Evolutionary conservation across 2,888 invertebrate species (phyloP).

Genomic region (Xestia ashworthii): DNA sequence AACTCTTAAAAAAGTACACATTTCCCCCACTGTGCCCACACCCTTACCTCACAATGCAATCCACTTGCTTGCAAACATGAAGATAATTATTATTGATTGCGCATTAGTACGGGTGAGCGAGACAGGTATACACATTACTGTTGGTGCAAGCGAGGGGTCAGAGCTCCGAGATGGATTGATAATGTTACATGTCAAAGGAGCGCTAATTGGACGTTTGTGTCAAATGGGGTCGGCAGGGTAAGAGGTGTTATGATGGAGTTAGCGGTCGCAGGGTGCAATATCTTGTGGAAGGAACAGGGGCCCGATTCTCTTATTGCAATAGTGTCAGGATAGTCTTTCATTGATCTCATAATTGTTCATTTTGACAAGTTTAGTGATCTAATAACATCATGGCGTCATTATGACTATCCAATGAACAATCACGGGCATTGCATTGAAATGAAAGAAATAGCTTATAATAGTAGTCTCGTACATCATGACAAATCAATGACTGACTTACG

Average conservation of each 20-base stretch:
- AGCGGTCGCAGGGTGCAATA: not conserved
- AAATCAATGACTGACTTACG: too few relatives aligned
- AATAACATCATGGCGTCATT: too few relatives aligned
- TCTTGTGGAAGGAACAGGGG: too few relatives aligned
- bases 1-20: conserved; percentile 16
- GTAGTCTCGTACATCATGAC: too few relatives aligned
- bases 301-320: too few relatives aligned
- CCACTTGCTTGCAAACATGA: conserved; percentile 86
- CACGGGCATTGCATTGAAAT: too few relatives aligned
- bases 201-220: conserved; percentile 77
- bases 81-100: conserved; percentile 90
- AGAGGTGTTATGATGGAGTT: conserved; percentile 3
- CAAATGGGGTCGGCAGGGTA: conserved; percentile 39
- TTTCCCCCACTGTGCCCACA: conserved; percentile 36
- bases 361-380: too few relatives aligned
- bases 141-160: conserved; percentile 62
- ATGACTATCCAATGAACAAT: too few relatives aligned
- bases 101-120: conserved; percentile 79
- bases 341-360: too few relatives aligned
- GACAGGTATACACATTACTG: conserved; percentile 49
- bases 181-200: conserved; percentile 79
- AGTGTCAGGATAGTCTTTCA: too few relatives aligned
- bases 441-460: too few relatives aligned
- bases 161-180: conserved; percentile 69
- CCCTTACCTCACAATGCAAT: conserved; percentile 81